Percentiles rank a stretch among this genome's conserved stretches.
phyloP scores from a whole-genome alignment of 2,797 vertebrate genomes.

The Pseudomugil tenellus region DNA sequence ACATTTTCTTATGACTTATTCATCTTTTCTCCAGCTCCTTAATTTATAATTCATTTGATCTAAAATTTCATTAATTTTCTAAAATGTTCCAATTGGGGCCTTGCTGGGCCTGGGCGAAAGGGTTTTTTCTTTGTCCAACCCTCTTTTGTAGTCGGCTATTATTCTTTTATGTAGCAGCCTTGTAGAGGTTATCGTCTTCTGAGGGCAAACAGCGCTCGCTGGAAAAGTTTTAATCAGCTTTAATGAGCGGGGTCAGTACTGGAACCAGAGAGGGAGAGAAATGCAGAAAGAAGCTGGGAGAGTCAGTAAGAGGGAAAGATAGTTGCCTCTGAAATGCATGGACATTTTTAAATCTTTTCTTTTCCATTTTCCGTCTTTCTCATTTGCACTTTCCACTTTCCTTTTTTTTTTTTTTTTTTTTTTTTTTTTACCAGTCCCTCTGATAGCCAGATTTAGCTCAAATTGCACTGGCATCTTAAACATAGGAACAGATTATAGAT shows the following conservation, averaged over 20 bases:
- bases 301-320: slow-evolving; percentile 43
- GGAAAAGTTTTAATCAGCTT: slow-evolving; percentile 85
- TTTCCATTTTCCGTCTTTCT: slow-evolving; percentile 51
- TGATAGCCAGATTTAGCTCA: slow-evolving; percentile 62
- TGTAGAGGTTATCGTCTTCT: slow-evolving; percentile 86
- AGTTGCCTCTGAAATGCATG: slow-evolving; percentile 56
- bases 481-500: slow-evolving; percentile 64
- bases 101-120: slow-evolving; percentile 73
- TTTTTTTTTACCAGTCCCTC: slow-evolving; percentile 22
- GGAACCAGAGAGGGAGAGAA: slow-evolving; percentile 67
- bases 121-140: slow-evolving; percentile 80
- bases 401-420: slow-evolving; percentile 25
- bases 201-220: slow-evolving; percentile 80
- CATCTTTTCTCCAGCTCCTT: slow-evolving; percentile 75
- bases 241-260: slow-evolving; percentile 85
- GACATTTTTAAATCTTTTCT: slow-evolving; percentile 45
- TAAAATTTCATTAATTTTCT: slow-evolving; percentile 90
- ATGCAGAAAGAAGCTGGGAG: slow-evolving; percentile 23
- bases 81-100: slow-evolving; percentile 87
- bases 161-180: slow-evolving; percentile 85
- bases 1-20: slow-evolving; percentile 86
- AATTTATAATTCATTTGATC: slow-evolving; percentile 90
- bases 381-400: slow-evolving; percentile 51
- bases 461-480: slow-evolving; percentile 57
- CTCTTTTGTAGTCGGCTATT: slow-evolving; percentile 83